Evolutionary conservation across 1,140 invertebrate species (phyloP), one percentile per base, ranked within the genome.

Genomic region (Hestina assimilis): DNA sequence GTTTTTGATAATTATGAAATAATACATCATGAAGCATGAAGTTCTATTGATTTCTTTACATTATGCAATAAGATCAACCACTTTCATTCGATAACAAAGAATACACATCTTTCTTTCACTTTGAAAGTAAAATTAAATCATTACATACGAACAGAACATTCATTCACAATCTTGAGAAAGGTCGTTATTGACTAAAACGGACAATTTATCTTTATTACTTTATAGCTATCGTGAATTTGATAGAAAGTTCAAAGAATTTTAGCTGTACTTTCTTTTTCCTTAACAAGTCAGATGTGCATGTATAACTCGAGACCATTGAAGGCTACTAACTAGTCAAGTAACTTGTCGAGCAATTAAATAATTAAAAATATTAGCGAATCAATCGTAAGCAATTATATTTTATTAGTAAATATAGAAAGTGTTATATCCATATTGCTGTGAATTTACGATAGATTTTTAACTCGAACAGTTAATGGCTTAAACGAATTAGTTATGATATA

Each of bases 141-240:
- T 38, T 9, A 9, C 33, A 38, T 9, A 38, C 33, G 17, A 38
- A 38, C 33, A 38, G 33, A 38, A 9, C 15, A 19, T 38, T 38
- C 33, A 8, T 38, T 17, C 8, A 38, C 23, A 50, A 29, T 43
- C 43, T 51, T 48, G 28, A 48, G 35, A 40, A 26, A 41, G 14
- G 21, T 38, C 35, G 20, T 51, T 41, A 41, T 51, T 51, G 24
- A 33, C 9, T 51, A 41, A 52, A 48, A 40, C 19, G 26, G 43
- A 43, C 56, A 35, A 59, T 51, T 45, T 42, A 43, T 59, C 38
- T 58, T 58, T 55, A 55, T 55, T 43, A 23, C 42, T 38, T 24
- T 28, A 45, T 55, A 55, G 28, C 29, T 11, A 55, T 55, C 41
- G 29, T 45, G 15, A 26, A 24, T 45, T 35, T 24, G 23, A 52